Conservation (phyloP, 2,888 invertebrate species). For the Scrobipalpa atriplicella region DNA sequence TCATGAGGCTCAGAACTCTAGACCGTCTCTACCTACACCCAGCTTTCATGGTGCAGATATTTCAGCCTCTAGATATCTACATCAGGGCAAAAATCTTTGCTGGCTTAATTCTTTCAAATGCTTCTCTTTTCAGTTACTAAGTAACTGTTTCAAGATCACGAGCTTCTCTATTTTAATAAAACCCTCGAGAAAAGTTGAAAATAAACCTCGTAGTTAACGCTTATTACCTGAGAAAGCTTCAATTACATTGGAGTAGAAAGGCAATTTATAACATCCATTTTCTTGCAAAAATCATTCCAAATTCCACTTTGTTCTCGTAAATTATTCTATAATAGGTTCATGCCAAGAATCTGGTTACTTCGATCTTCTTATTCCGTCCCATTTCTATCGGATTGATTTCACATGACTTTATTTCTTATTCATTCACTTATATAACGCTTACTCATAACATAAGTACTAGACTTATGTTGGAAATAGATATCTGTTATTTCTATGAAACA, state of each 20-base stretch:
- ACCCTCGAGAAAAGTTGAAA: not conserved
- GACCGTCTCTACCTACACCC: no score
- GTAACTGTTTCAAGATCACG: no score
- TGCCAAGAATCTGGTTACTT: constrained; percentile 15
- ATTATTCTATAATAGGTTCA: constrained; percentile 24
- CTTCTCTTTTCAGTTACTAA: no score
- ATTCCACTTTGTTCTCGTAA: constrained; percentile 26
- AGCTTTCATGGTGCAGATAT: no score
- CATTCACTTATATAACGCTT: not conserved
- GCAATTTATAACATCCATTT: constrained; percentile 18
- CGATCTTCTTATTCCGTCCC: not conserved
- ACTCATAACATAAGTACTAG: not conserved
- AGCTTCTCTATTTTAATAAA: not conserved
- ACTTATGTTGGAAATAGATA: not conserved
- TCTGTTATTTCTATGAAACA: not conserved
- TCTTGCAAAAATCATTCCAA: constrained; percentile 12
- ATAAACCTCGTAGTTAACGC: not conserved
- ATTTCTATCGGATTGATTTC: constrained; percentile 6
- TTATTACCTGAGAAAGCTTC: constrained; percentile 17
- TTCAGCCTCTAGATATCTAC: no score
- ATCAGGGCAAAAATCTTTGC: no score
- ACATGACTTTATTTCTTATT: constrained; percentile 6
- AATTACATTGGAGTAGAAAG: constrained; percentile 17
- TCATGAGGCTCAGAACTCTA: no score
- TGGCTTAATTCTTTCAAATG: no score